phyloP scores from a whole-genome alignment of 1,140 invertebrate genomes.

The Magallana gigas region DNA sequence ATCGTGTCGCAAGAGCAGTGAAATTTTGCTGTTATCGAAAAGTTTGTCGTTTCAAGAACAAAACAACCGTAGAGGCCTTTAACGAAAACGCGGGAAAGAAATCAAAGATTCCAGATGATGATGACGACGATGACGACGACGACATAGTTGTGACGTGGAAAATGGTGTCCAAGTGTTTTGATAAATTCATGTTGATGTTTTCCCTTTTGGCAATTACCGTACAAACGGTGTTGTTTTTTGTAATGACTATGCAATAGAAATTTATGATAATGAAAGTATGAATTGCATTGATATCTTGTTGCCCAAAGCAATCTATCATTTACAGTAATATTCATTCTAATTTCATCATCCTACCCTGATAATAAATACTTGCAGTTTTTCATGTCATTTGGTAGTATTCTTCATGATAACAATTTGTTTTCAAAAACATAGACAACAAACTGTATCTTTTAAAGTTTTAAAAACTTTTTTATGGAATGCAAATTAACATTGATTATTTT shows the following conservation, averaged over 20 bases:
- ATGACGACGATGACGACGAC: not conserved
- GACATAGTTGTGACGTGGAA: slow-evolving; percentile 5
- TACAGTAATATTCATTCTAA: too few species aligned
- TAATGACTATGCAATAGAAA: not conserved
- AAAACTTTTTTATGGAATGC: too few species aligned
- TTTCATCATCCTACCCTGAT: too few species aligned
- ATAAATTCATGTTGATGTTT: not conserved
- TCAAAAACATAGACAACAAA: too few species aligned
- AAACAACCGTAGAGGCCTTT: not conserved
- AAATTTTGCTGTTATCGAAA: not conserved
- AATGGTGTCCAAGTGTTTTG: slow-evolving; percentile 15
- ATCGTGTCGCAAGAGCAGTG: not conserved
- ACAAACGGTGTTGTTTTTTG: not conserved
- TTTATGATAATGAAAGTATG: too few species aligned
- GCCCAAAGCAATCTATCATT: too few species aligned
- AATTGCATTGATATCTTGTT: too few species aligned
- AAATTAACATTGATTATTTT: too few species aligned
- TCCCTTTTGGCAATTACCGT: not conserved
- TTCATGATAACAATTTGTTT: too few species aligned
- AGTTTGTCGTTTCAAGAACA: not conserved
- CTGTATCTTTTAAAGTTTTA: too few species aligned
- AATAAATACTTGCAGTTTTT: too few species aligned
- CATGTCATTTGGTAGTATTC: too few species aligned
- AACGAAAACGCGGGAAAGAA: not conserved
- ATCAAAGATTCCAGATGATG: not conserved